Evolutionary conservation across 2,113 vertebrate genomes (phyloP), one percentile per base, ranked within the genome.

Genomic region (Bucco capensis): DNA sequence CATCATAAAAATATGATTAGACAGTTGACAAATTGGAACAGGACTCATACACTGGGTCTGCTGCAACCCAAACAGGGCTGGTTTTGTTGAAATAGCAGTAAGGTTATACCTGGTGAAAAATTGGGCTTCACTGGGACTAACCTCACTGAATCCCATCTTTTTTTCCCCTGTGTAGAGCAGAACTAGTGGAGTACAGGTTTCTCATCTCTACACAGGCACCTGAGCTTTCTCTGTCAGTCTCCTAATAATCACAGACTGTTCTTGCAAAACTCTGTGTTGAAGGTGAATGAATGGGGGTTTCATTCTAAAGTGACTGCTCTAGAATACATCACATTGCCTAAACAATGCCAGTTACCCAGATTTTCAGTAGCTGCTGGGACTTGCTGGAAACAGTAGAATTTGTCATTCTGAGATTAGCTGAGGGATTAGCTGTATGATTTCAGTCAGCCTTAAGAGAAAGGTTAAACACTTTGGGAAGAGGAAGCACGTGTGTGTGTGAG

Each of bases 391-490:
- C 71, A 87, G 38, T 60, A 87, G 88, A 79, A 71, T 35, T 38
- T 88, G 88, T 87, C 61, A 70, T 56, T 95, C 84, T 8, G 27
- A 93, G 85, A 89, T 94, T 86, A 91, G 83, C 77, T n/a, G 47
- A 92, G 38, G 77, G 47, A 88, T 92, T 84, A 92, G 40, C 71
- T 25, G 49, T 64, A 46, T 3, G 3, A 87, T 79, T 89, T 85
- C 61, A 54, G 54, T 7, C 71, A 79, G 94, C 75, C 51, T 66
- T 89, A 70, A 66, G 35, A 92, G 81, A 61, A 96, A 95, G 90
- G 62, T 95, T 95, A 92, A 94, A 91, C 50, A 31, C 91, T 91
- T 89, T 47, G 58, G 78, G 51, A 70, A 89, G 31, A 87, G 81
- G 75, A 73, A 64, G 24, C n/a, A 22, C 2, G 5, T 23, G 31